phyloP scores from a whole-genome alignment of 1,140 invertebrate species.

The Nixonia krombeini region DNA sequence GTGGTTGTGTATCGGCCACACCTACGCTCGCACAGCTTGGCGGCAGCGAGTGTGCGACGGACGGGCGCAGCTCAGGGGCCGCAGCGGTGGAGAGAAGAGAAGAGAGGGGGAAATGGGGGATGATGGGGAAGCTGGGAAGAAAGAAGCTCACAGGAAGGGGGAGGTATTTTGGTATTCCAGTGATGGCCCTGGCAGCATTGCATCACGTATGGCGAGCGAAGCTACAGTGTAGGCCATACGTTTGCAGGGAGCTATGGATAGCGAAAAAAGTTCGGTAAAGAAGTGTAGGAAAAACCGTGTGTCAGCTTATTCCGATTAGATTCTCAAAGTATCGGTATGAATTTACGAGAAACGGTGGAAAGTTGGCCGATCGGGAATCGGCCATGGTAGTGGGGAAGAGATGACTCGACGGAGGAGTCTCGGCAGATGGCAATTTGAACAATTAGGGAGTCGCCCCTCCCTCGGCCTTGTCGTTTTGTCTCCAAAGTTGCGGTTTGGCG shows the following conservation, averaged over 20 bases:
- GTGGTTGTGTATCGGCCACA: slow-evolving; percentile 29
- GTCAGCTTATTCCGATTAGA: no score
- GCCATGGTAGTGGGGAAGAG: no score
- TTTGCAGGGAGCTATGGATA: slow-evolving; percentile 54
- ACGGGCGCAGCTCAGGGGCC: slow-evolving; percentile 7
- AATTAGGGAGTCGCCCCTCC: slow-evolving; percentile 26
- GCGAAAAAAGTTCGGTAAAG: slow-evolving; percentile 26
- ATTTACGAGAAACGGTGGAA: no score
- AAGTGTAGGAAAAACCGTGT: no score
- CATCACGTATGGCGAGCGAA: slow-evolving; percentile 60
- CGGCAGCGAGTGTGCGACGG: slow-evolving; percentile 25
- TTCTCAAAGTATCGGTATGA: no score
- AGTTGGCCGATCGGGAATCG: no score
- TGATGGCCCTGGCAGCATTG: slow-evolving; percentile 51
- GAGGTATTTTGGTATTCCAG: slow-evolving; percentile 61
- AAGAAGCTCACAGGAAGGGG: slow-evolving; percentile 16
- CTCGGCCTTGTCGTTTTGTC: slow-evolving; percentile 31
- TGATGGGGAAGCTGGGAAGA: slow-evolving; percentile 21
- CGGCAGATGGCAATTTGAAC: slow-evolving; percentile 19
- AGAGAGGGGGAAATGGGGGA: slow-evolving; percentile 15
- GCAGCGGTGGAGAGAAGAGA: not conserved
- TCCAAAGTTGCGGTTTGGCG: slow-evolving; percentile 36
- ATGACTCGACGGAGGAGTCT: no score
- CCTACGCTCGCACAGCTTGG: slow-evolving; percentile 8
- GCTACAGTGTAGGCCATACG: slow-evolving; percentile 54